phyloP scores from a whole-genome alignment of 1,140 invertebrate species.

The Chelonus insularis region DNA sequence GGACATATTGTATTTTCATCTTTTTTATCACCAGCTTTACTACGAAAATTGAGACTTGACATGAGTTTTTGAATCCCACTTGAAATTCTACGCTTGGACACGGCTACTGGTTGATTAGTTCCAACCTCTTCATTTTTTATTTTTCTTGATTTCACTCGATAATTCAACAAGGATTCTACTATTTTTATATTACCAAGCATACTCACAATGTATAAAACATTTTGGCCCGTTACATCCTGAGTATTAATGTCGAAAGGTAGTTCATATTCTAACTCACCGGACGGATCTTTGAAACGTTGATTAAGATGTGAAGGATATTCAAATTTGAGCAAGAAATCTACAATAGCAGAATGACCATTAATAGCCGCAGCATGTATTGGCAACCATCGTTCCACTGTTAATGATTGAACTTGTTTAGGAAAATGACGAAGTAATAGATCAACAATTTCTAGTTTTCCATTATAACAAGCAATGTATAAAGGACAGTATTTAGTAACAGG shows the following conservation, averaged over 20 bases:
- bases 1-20: constrained; percentile 69
- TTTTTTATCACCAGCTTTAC: constrained; percentile 55
- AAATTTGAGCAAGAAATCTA: constrained; percentile 80
- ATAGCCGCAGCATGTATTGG: constrained; percentile 91
- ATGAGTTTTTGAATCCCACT: constrained; percentile 86
- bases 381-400: constrained; percentile 89
- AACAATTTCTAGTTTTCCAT: constrained; percentile 81
- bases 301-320: constrained; percentile 75
- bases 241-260: constrained; percentile 90
- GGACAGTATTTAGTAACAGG: constrained; percentile 90
- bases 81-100: constrained; percentile 76
- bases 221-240: constrained; percentile 87
- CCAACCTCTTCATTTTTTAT: constrained; percentile 57
- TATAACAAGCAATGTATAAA: constrained; percentile 87
- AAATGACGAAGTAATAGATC: constrained; percentile 74
- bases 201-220: constrained; percentile 84
- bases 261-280: constrained; percentile 79
- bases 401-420: constrained; percentile 70
- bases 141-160: constrained; percentile 69
- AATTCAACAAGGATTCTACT: constrained; percentile 78
- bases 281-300: constrained; percentile 65
- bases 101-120: constrained; percentile 45
- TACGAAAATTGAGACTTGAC: constrained; percentile 73
- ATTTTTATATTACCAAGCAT: constrained; percentile 80
- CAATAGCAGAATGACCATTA: constrained; percentile 77